Base-by-base conservation (phyloP, 2,113 vertebrate species). In the Tichodroma muraria region DNA sequence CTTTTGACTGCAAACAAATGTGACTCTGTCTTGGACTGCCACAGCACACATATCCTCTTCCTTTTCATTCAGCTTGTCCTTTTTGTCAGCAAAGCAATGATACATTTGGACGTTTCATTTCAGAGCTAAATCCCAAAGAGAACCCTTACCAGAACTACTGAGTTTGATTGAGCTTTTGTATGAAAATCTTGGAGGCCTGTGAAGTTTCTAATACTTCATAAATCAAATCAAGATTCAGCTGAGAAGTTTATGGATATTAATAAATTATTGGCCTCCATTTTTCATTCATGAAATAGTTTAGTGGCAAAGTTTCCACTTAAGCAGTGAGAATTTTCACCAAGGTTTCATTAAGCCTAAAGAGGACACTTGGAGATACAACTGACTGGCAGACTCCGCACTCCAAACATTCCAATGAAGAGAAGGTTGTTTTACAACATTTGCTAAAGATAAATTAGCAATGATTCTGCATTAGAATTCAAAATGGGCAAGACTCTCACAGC, bases 391-490 rank as follows among this genome's bases (percentile, higher is more conserved):
- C 35, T 57, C 52, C 2, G 16, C 61, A 56, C 37, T 94, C 30
- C 61, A 89, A 90, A 57, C 79, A 90, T 31, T 61, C 28, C 79
- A 78, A 31, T 52, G 85, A 92, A 92, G 88, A 92, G 91, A 84
- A 95, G 89, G 86, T 33, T 96, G 85, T 68, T 93, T 71, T 65
- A 89, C 49, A 90, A 40, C 83, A 88, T 38, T 21, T 13, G 52
- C 88, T 94, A 84, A 95, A 94, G 92, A 92, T 89, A 95, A 96
- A 94, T 86, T 75, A 89, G 90, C 69, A 76, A 44, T 49, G 80
- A 66, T 89, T 96, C 89, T 17, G 50, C 45, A 72, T 76, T n/a
- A 87, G 57, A 90, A 93, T 87, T 93, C 78, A 89, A 87, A 94
- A 69, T 4, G 35, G 73, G 84, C 54, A 77, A 80, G 65, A 21